Evolutionary conservation across 2,113 vertebrate species (phyloP).

Genomic region (Amblyopsis rosae): DNA sequence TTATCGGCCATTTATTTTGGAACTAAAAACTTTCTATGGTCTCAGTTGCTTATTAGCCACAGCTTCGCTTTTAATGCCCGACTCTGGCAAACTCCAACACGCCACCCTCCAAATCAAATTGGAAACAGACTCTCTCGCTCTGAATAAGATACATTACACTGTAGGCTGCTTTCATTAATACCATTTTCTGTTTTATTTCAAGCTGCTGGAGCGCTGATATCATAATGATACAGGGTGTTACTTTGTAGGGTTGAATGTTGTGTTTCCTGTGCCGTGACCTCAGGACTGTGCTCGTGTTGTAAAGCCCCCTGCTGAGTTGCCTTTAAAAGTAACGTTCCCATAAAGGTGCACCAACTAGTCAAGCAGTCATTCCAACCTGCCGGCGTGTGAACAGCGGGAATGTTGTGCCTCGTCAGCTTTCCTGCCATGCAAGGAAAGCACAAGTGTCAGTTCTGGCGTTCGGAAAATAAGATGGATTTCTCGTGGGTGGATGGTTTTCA

Average conservation of each 20-base stretch:
- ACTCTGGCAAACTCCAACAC: conserved; percentile 41
- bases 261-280: conserved; percentile 29
- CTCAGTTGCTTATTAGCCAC: conserved; percentile 54
- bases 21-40: conserved; percentile 53
- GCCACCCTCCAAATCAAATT: conserved; percentile 43
- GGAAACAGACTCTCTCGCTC: conserved; percentile 43
- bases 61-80: conserved; percentile 47
- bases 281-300: not conserved
- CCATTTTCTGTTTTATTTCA: conserved; percentile 28
- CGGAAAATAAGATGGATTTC: too few relatives aligned
- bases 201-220: conserved; percentile 28
- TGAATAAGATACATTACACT: conserved; percentile 18
- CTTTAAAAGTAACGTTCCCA: conserved; percentile 16
- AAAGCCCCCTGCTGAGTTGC: conserved; percentile 21
- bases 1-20: conserved; percentile 64
- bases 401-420: not conserved
- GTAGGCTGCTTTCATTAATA: conserved; percentile 23
- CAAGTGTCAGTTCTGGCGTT: too few relatives aligned
- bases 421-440: not conserved
- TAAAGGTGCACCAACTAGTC: not conserved
- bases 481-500: too few relatives aligned
- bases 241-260: not conserved
- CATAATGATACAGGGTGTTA: conserved; percentile 8
- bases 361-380: not conserved
- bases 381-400: not conserved